These are phyloP conservation scores for Casuarius casuarius DNA, from an alignment of 2,113 vertebrate genomes.

Conservation along the genomic window DNA sequence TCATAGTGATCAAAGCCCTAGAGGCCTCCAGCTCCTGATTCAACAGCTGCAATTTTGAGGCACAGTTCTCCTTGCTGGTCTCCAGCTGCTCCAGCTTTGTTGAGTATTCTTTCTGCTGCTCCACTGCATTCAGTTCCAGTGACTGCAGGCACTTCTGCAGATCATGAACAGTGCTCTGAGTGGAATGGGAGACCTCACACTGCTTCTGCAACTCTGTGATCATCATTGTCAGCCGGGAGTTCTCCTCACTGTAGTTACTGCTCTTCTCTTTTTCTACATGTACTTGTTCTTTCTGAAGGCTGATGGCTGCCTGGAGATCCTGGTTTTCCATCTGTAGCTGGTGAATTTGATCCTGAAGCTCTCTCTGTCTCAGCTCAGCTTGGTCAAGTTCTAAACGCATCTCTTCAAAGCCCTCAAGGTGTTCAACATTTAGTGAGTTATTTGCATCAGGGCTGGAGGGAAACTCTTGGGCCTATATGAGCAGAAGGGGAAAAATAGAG, in stretches of 20 bases:
- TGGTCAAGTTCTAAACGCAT: conserved; percentile 90
- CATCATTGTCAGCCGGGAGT: conserved; percentile 68
- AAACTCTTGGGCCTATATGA: conserved; percentile 83
- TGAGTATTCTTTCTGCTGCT: conserved; percentile 57
- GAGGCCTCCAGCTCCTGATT: conserved; percentile 69
- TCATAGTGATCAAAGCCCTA: conserved; percentile 17
- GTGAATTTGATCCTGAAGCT: conserved; percentile 80
- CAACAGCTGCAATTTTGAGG: conserved; percentile 61
- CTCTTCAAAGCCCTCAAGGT: conserved; percentile 84
- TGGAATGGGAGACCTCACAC: conserved; percentile 75
- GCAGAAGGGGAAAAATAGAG: neutral
- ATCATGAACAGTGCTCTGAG: conserved; percentile 73
- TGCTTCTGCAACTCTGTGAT: conserved; percentile 84
- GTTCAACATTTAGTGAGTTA: conserved; percentile 80
- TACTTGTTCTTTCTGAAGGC: conserved; percentile 59
- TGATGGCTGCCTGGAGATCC: conserved; percentile 76
- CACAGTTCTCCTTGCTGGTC: conserved; percentile 59
- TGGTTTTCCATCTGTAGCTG: conserved; percentile 87
- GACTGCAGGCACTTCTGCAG: conserved; percentile 75
- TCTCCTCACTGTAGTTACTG: conserved; percentile 71
- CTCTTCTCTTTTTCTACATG: conserved; percentile 74
- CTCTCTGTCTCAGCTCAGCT: conserved; percentile 85
- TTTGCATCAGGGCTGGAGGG: conserved; percentile 81
- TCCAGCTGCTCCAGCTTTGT: conserved; percentile 60
- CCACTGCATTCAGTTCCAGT: conserved; percentile 51